These are phyloP conservation scores for Mormyrus iriodes DNA, from an alignment of 2,113 vertebrate genomes.

Conservation along the genomic window DNA sequence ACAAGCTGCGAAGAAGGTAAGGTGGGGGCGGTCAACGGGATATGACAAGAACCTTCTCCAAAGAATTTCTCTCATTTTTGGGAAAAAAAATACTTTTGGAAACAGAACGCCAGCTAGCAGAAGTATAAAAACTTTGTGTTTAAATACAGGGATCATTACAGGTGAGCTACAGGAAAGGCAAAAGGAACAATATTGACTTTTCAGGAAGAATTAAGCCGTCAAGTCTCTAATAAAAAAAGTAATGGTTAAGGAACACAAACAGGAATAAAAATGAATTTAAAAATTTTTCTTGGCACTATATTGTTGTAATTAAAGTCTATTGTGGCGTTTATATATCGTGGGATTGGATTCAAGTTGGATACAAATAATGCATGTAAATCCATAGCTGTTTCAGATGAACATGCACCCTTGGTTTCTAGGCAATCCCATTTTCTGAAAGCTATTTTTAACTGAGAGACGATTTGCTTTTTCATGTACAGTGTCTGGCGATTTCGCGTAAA, in stretches of 20 bases:
- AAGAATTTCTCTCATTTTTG: not conserved
- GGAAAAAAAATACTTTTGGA: not conserved
- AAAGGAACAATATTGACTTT: not conserved
- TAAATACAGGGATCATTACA: not conserved
- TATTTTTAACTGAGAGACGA: not conserved
- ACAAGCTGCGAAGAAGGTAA: not conserved
- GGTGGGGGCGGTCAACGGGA: not conserved
- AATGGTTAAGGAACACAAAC: not conserved
- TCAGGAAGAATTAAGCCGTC: not conserved
- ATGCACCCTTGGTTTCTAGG: not conserved
- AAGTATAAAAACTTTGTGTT: not conserved
- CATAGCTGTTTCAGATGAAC: not conserved
- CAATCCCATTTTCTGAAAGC: slow-evolving; percentile 7
- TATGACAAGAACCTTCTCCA: not conserved
- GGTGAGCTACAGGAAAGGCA: not conserved
- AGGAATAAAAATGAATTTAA: not conserved
- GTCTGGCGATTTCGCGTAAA: not conserved
- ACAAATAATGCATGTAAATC: slow-evolving; percentile 8
- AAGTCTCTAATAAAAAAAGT: not conserved
- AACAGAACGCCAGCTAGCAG: not conserved
- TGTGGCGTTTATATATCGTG: not conserved
- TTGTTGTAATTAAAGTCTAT: not conserved
- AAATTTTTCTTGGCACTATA: not conserved
- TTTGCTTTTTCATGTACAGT: not conserved
- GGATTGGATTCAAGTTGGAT: not conserved